A percentile compares a stretch with the other conserved stretches of the same genome.
phyloP scores from a whole-genome alignment of 2,113 vertebrate species.

The Asarcornis scutulata region DNA sequence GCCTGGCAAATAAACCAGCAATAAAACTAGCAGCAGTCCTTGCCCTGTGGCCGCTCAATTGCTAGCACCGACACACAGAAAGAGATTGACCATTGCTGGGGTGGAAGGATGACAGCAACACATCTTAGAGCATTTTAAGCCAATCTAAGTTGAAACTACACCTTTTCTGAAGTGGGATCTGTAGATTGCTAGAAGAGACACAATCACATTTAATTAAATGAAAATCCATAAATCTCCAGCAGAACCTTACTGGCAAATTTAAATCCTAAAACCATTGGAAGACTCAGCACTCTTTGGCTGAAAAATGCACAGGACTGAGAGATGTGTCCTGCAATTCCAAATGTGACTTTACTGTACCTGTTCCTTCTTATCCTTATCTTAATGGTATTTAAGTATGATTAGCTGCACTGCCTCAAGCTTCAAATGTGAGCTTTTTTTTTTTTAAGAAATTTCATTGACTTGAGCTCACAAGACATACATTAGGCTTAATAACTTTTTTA shows the following conservation, averaged over 20 bases:
- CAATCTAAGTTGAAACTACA: not conserved
- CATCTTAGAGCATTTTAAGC: not conserved
- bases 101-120: not conserved
- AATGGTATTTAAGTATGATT: not conserved
- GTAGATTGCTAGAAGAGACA: not conserved
- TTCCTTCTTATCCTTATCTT: not conserved
- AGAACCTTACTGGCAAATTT: not conserved
- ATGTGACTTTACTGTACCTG: not conserved
- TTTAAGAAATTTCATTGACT: not conserved
- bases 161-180: not conserved
- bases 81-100: not conserved
- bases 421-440: not conserved
- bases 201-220: not conserved
- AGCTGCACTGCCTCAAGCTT: not conserved
- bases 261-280: not conserved
- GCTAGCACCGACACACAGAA: not conserved
- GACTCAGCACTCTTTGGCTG: not conserved
- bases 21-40: not conserved
- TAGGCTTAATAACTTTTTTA: not conserved
- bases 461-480: not conserved
- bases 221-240: not conserved
- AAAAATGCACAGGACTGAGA: not conserved
- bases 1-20: not conserved
- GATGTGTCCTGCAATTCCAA: not conserved
- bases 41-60: not conserved